Conservation (phyloP, 1,140 invertebrate species). For the Formica selysi region DNA sequence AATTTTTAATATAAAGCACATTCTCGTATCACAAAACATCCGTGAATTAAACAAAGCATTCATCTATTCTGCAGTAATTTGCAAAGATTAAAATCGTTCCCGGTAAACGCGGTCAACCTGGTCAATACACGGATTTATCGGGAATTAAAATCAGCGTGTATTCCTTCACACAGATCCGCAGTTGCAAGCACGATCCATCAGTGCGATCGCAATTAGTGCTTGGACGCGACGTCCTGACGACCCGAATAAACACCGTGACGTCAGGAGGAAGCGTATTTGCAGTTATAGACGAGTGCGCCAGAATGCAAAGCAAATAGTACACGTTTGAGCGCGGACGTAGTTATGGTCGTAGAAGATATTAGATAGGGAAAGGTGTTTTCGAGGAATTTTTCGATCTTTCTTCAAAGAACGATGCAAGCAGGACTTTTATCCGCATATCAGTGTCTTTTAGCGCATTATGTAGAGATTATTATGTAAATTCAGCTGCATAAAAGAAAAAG, state of each 20-base stretch:
- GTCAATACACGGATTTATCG: conserved; percentile 45
- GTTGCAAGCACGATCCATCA: conserved; percentile 59
- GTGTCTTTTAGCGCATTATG: background rate
- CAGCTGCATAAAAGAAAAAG: background rate
- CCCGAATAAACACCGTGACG: conserved; percentile 48
- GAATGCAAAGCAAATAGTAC: conserved; percentile 27
- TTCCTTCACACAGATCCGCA: conserved; percentile 29
- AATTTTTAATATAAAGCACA: background rate
- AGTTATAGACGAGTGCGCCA: conserved; percentile 18
- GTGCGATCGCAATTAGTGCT: conserved; percentile 51
- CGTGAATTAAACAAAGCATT: background rate
- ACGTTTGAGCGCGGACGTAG: background rate
- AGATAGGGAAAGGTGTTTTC: background rate
- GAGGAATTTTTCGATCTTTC: background rate
- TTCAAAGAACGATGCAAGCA: background rate
- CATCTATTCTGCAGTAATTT: background rate
- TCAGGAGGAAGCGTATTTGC: conserved; percentile 37
- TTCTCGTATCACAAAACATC: background rate
- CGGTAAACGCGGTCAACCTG: background rate
- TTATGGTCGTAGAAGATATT: conserved; percentile 27
- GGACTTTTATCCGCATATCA: background rate
- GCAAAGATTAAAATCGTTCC: conserved; percentile 37
- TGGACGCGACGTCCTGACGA: conserved; percentile 44
- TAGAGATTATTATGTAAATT: background rate
- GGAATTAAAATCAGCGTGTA: conserved; percentile 61